A percentile compares a stretch with the other conserved stretches of the same genome.
Conservation (phyloP, 2,888 invertebrate species). For the Brenthis ino region DNA sequence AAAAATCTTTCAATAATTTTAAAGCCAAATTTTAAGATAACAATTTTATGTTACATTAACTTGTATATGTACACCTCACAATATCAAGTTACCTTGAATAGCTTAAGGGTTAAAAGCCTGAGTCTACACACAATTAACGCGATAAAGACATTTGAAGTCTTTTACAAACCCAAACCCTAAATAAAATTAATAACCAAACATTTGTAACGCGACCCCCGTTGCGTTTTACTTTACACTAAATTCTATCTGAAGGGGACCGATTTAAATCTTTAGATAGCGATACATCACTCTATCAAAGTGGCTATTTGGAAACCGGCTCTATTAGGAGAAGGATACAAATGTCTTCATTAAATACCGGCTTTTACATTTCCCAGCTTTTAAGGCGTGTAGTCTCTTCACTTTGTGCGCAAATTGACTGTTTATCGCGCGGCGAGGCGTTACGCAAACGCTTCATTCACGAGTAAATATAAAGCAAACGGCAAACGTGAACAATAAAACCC, state of each 20-base stretch:
- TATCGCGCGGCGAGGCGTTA: slow-evolving; percentile 57
- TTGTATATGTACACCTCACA: slow-evolving; percentile 4
- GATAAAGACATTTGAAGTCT: slow-evolving; percentile 63
- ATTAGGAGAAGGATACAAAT: slow-evolving; percentile 57
- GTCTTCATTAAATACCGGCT: slow-evolving; percentile 62
- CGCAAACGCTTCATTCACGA: slow-evolving; percentile 59
- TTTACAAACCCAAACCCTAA: slow-evolving; percentile 56
- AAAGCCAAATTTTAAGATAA: too few species aligned
- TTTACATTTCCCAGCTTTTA: slow-evolving; percentile 57
- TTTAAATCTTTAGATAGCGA: slow-evolving; percentile 47
- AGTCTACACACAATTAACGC: slow-evolving; percentile 54
- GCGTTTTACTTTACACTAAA: slow-evolving; percentile 48
- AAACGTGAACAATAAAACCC: slow-evolving; percentile 56
- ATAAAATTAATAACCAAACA: slow-evolving; percentile 59
- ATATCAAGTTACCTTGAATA: not conserved
- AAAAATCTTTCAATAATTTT: not conserved
- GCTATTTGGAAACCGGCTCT: slow-evolving; percentile 46
- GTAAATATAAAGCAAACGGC: slow-evolving; percentile 64
- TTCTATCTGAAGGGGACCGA: slow-evolving; percentile 42
- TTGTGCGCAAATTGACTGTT: slow-evolving; percentile 64
- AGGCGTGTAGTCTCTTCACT: slow-evolving; percentile 52
- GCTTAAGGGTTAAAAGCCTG: slow-evolving; percentile 37
- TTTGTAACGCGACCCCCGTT: slow-evolving; percentile 49
- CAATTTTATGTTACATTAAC: not conserved
- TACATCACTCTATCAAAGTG: slow-evolving; percentile 57